phyloP scores from a whole-genome alignment of 2,797 vertebrate genomes.

The Loriculus beryllinus region DNA sequence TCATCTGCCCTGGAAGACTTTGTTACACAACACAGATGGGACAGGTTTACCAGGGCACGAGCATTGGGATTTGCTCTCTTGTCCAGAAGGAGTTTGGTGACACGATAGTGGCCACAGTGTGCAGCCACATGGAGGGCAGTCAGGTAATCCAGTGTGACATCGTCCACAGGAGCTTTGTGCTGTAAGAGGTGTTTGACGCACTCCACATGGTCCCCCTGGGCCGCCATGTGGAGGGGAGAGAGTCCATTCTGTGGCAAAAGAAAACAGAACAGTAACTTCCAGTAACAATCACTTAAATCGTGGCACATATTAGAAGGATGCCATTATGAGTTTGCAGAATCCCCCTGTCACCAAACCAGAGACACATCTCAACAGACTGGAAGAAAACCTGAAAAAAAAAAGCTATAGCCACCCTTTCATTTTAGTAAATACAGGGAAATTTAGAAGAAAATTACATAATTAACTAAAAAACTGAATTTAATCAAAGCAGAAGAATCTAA shows the following conservation, averaged over 20 bases:
- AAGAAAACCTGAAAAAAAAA: neutral
- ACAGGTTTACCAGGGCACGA: conserved; percentile 86
- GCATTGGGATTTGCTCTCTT: conserved; percentile 98
- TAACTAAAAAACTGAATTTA: neutral
- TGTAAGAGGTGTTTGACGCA: conserved; percentile 94
- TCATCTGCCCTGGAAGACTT: neutral
- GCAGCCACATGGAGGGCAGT: conserved; percentile 95
- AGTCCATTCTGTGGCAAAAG: conserved; percentile 86
- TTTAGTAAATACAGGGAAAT: neutral
- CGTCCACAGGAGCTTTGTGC: conserved; percentile 94
- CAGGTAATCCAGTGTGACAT: conserved; percentile 95
- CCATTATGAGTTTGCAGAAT: neutral
- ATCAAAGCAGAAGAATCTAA: neutral
- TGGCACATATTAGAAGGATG: neutral
- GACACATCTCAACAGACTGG: accelerated
- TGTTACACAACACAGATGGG: neutral
- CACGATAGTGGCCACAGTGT: conserved; percentile 95
- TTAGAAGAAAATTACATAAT: neutral
- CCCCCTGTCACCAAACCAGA: neutral
- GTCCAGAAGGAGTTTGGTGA: conserved; percentile 97
- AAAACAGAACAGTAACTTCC: neutral
- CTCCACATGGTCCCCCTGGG: conserved; percentile 96
- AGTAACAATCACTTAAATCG: accelerated
- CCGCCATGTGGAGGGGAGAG: conserved; percentile 96
- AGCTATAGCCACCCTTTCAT: neutral